Conservation (phyloP, 2,888 invertebrate species). For the Nomada ferruginata region DNA sequence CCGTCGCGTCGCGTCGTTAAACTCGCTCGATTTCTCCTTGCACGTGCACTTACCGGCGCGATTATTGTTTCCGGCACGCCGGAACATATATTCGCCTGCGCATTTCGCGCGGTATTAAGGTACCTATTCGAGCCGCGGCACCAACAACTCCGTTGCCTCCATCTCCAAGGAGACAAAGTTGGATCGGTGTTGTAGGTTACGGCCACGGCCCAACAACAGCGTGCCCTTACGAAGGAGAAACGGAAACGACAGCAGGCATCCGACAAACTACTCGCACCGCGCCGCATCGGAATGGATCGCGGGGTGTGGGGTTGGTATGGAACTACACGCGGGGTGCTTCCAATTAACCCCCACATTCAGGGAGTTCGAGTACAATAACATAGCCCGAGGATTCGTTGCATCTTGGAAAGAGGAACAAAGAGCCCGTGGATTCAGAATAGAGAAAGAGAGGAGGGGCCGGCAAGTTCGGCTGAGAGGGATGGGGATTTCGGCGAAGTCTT, state of each 20-base stretch:
- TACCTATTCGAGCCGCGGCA: conserved; percentile 50
- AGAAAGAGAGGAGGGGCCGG: conserved; percentile 27
- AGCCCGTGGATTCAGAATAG: neutral
- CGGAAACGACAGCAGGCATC: conserved; percentile 47
- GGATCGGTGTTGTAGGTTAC: conserved; percentile 40
- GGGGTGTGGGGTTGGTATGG: conserved; percentile 51
- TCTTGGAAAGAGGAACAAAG: conserved; percentile 5
- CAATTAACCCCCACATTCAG: conserved; percentile 77
- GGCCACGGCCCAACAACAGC: conserved; percentile 2
- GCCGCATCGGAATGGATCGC: conserved; percentile 54
- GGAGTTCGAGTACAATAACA: conserved; percentile 74
- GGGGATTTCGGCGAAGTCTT: conserved; percentile 42
- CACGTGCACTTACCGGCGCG: conserved; percentile 42
- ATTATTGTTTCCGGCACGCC: conserved; percentile 67
- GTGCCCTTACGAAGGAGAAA: conserved; percentile 17
- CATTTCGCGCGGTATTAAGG: conserved; percentile 71
- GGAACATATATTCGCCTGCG: conserved; percentile 63
- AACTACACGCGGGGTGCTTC: conserved; percentile 72
- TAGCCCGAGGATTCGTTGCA: conserved; percentile 61
- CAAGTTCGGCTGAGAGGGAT: conserved; percentile 52
- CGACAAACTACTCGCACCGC: conserved; percentile 45
- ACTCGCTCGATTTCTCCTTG: conserved; percentile 46
- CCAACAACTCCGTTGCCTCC: conserved; percentile 26
- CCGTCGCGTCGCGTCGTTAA: conserved; percentile 36
- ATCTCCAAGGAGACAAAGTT: conserved; percentile 58